A percentile compares a stretch with the other conserved stretches of the same genome.
Conservation (phyloP, 2,113 vertebrate species). For the Apaloderma vittatum region DNA sequence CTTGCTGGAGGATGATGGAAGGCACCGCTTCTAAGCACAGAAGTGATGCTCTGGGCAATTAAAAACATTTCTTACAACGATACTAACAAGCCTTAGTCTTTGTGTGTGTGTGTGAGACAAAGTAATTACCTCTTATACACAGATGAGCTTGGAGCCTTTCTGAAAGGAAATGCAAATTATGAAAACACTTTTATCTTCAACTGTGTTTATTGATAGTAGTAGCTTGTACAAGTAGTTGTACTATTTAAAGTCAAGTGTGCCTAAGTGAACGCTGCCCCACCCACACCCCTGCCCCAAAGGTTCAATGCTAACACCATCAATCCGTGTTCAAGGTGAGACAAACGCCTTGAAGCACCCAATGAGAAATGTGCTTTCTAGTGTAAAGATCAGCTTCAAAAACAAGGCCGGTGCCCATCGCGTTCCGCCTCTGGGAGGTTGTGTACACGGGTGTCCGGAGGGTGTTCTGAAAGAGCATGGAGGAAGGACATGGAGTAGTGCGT, state of each 20-base stretch:
- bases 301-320: background rate
- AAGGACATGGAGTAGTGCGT: background rate
- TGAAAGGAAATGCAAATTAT: background rate
- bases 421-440: constrained; percentile 91
- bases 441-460: constrained; percentile 93
- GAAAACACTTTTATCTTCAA: background rate
- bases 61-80: constrained; percentile 69
- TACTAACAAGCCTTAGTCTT: background rate
- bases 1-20: constrained; percentile 17
- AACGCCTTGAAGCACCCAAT: constrained; percentile 94
- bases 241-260: background rate
- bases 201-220: background rate
- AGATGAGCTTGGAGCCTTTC: background rate
- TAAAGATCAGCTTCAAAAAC: constrained; percentile 94
- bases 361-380: constrained; percentile 88
- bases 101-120: background rate
- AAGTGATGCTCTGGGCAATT: constrained; percentile 62
- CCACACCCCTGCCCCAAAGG: fast-evolving
- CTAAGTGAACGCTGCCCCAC: background rate
- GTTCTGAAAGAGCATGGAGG: constrained; percentile 74
- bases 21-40: constrained; percentile 10
- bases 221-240: no score
- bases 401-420: constrained; percentile 91
- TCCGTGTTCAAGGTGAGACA: constrained; percentile 91
- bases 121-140: background rate